Evolutionary conservation across 2,113 vertebrate genomes (phyloP), one percentile per base, ranked within the genome.

Genomic region (Hippocampus comes): DNA sequence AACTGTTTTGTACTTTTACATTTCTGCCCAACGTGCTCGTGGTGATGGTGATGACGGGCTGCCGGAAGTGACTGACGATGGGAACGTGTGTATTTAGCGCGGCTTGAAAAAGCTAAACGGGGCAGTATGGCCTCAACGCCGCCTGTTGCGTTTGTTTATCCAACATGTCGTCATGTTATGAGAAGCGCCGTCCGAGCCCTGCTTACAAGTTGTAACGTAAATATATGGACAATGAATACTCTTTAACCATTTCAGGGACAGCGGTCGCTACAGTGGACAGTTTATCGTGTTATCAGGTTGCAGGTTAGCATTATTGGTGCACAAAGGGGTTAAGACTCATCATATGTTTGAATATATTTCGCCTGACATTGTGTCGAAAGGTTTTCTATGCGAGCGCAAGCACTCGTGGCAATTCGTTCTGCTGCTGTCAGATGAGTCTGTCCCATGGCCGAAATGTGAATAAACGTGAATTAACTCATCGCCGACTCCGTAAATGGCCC

Each of bases 141-240:
- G 84, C 80, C 72, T 68, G 71, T 73, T 68, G 71, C 63, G 74
- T 89, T 90, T 91, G 87, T 91, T 92, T 92, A 91, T 89, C 88
- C 83, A 90, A 72, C 79, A 51, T 84, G 78, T 79, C 76, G 84
- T 87, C 83, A 88, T 92, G 88, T 88, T 91, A 86, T 92, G 88
- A 87, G 86, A 89, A 85, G 82, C 75, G 81, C 84, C 67, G 79
- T 77, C 75, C 20, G 67, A 67, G 71, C 83, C 71, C 68, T 67
- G 82, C 78, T 88, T 82, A 85, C 84, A 85, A 83, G 78, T 77
- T 78, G 78, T 89, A 91, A 90, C 90, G 86, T 92, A 92, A 92
- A 92, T 90, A 92, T 86, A 85, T 87, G 82, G 86, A 89, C 87
- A 86, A 86, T 80, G 82, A 84, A 77, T 43, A 60, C 66, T 74